Evolutionary conservation across 2,888 invertebrate genomes (phyloP).

Genomic region (Allacma fusca): DNA sequence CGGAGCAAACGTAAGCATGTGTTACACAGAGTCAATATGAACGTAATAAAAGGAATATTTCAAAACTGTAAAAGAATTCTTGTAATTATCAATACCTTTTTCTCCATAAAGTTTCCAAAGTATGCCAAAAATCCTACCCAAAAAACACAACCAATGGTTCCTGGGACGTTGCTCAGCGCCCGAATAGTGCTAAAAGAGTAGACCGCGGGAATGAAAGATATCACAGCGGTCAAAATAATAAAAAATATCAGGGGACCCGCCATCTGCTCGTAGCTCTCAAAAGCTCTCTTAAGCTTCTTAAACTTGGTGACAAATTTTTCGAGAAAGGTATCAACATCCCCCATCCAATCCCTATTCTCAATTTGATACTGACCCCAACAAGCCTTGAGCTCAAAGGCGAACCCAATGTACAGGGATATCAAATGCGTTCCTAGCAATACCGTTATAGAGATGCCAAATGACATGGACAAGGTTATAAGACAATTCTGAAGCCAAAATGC

Average conservation of each 20-base stretch:
- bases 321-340: neutral
- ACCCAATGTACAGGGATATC: conserved; percentile 26
- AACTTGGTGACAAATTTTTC: conserved; percentile 27
- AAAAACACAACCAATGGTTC: conserved; percentile 20
- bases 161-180: conserved; percentile 28
- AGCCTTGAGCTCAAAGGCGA: conserved; percentile 9
- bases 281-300: conserved; percentile 28
- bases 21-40: neutral
- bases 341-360: neutral
- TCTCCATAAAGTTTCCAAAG: conserved; percentile 38
- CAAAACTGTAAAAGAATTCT: too few relatives aligned
- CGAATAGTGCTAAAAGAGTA: conserved; percentile 24
- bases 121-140: conserved; percentile 34
- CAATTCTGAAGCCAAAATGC: conserved; percentile 27
- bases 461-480: neutral
- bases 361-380: neutral
- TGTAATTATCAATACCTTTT: too few relatives aligned
- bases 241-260: conserved; percentile 23
- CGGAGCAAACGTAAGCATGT: neutral
- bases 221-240: neutral
- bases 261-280: neutral
- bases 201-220: conserved; percentile 29
- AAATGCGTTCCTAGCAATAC: conserved; percentile 25
- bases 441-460: conserved; percentile 26
- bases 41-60: neutral